Evolutionary conservation across 2,113 vertebrate species (phyloP).

Genomic region (Halcyon senegalensis): DNA sequence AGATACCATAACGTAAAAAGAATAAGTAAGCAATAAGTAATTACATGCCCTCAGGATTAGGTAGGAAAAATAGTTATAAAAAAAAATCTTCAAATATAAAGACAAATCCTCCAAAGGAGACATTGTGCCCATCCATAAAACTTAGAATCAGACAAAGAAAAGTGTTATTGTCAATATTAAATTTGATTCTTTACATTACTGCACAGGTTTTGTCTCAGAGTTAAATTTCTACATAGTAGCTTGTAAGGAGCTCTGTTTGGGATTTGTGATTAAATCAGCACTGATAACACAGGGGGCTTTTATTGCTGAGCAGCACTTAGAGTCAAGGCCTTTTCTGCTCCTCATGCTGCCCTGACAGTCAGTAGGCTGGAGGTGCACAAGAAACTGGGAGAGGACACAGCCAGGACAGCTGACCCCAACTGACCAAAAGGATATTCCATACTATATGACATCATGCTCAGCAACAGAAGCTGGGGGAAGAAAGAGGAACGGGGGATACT

Average conservation of each 20-base stretch:
- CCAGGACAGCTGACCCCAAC: not conserved
- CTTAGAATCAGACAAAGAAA: not conserved
- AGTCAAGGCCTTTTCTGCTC: not conserved
- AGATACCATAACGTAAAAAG: not conserved
- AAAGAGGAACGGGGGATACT: accelerated
- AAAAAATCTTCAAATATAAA: not conserved
- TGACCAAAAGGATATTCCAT: not conserved
- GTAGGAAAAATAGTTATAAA: not conserved
- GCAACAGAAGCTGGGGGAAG: not conserved
- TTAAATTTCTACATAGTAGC: not conserved
- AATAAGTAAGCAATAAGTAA: not conserved
- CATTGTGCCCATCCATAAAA: not conserved
- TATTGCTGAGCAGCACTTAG: not conserved
- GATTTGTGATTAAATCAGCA: not conserved
- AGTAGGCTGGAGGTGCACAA: not conserved
- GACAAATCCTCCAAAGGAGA: not conserved
- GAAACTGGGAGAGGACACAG: not conserved
- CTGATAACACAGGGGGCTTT: not conserved
- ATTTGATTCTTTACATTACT: not conserved
- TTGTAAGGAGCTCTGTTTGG: not conserved
- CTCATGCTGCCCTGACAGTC: accelerated
- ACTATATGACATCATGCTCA: not conserved
- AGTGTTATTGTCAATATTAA: not conserved
- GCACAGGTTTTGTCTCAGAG: not conserved
- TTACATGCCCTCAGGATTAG: not conserved